Percentiles rank a stretch among this genome's conserved stretches.
phyloP scores from a whole-genome alignment of 2,888 invertebrate species.

The Scrobipalpa costella region DNA sequence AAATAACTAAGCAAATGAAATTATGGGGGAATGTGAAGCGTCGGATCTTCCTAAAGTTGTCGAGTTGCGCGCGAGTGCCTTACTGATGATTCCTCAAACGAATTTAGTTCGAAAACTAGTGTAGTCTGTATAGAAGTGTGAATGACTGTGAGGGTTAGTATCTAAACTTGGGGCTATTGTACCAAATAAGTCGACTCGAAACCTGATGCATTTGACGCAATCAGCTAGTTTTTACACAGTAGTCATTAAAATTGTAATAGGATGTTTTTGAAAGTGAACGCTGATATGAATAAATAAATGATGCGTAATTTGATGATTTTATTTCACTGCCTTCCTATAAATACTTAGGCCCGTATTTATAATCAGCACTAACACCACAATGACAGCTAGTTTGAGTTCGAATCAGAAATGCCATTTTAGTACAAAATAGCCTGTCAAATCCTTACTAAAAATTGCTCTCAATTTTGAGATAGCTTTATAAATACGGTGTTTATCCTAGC shows the following conservation, averaged over 20 bases:
- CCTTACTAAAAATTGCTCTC: too few species aligned
- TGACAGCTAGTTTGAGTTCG: too few species aligned
- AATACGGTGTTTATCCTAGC: too few species aligned
- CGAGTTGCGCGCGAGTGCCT: constrained; percentile 23
- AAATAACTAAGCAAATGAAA: constrained; percentile 14
- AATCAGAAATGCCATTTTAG: too few species aligned
- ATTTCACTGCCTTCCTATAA: background rate
- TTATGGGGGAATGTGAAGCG: constrained; percentile 17
- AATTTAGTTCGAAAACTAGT: constrained; percentile 33
- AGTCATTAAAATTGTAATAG: constrained; percentile 61
- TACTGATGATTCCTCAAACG: constrained; percentile 29
- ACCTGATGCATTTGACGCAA: constrained; percentile 35
- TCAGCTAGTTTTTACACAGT: constrained; percentile 52
- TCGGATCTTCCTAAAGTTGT: constrained; percentile 27
- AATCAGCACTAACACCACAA: too few species aligned
- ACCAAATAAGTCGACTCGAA: constrained; percentile 63
- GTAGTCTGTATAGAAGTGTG: constrained; percentile 35
- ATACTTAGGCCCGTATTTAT: too few species aligned
- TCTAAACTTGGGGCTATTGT: constrained; percentile 57
- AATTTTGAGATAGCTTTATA: too few species aligned
- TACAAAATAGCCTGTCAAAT: too few species aligned
- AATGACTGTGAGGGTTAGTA: constrained; percentile 32
- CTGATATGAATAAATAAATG: constrained; percentile 47
- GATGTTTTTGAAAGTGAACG: constrained; percentile 49
- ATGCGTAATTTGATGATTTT: constrained; percentile 21